Percentiles rank a stretch among this genome's conserved stretches.
phyloP scores from a whole-genome alignment of 2,888 invertebrate species.

The Drosophila tanythrix region DNA sequence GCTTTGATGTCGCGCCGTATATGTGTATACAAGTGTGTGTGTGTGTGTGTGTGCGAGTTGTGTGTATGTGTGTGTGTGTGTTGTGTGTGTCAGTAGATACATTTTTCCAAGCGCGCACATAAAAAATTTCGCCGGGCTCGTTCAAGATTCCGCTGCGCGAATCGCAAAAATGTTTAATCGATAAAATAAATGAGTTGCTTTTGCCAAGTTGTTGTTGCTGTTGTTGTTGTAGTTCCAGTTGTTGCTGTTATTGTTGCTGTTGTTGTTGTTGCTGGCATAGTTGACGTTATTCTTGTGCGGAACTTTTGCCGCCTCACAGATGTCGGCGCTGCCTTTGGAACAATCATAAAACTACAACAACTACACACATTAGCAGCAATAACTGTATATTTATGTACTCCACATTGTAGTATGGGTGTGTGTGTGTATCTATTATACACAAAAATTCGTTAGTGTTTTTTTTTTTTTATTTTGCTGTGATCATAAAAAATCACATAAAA shows the following conservation, averaged over 20 bases:
- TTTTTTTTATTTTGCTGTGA: conserved; percentile 31
- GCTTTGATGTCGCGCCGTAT: conserved; percentile 73
- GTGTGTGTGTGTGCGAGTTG: conserved; percentile 24
- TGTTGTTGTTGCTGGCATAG: conserved; percentile 56
- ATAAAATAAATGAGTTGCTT: conserved; percentile 83
- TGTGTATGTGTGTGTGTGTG: conserved; percentile 36
- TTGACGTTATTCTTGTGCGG: conserved; percentile 71
- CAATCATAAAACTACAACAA: conserved; percentile 55
- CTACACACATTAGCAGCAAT: conserved; percentile 35
- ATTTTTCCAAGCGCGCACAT: conserved; percentile 65
- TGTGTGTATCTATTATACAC: conserved; percentile 34
- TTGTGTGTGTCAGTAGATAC: conserved; percentile 69
- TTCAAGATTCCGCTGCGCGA: conserved; percentile 79
- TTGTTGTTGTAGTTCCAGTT: conserved; percentile 35
- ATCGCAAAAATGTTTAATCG: conserved; percentile 83
- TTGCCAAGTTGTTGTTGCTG: conserved; percentile 48
- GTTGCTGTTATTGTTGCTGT: conserved; percentile 25
- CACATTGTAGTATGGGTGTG: conserved; percentile 1
- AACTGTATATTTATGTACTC: conserved; percentile 70
- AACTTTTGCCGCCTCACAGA: conserved; percentile 60
- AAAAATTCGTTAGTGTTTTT: conserved; percentile 36
- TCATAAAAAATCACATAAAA: conserved; percentile 55
- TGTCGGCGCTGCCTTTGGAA: conserved; percentile 54
- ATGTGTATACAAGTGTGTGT: conserved; percentile 24
- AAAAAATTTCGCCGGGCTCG: conserved; percentile 60